These are phyloP conservation scores for Panthera leo DNA, from an alignment of 2,113 vertebrate species.

Conservation along the genomic window DNA sequence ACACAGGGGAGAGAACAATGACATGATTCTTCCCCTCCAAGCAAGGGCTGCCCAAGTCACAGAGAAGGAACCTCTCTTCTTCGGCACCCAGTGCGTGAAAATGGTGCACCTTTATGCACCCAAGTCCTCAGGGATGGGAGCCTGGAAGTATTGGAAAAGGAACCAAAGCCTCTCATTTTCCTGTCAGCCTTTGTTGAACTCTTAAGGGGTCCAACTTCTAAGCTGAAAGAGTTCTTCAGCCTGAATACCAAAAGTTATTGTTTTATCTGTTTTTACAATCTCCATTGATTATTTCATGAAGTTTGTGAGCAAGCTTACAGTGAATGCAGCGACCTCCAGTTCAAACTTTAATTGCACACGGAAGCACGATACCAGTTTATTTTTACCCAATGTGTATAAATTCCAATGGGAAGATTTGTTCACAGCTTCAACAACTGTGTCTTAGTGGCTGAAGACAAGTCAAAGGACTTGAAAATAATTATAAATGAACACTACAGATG, in stretches of 20 bases:
- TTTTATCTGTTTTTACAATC: background rate
- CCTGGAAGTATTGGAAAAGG: background rate
- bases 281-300: conserved; percentile 14
- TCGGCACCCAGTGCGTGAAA: background rate
- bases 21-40: background rate
- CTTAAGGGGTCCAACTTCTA: background rate
- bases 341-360: conserved; percentile 19
- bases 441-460: conserved; percentile 10
- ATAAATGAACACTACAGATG: background rate
- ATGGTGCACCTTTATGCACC: background rate
- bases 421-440: conserved; percentile 20
- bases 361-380: background rate
- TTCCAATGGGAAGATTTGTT: conserved; percentile 33
- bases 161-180: background rate
- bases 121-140: background rate
- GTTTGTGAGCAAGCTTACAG: background rate
- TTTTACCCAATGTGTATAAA: conserved; percentile 24
- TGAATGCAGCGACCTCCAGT: background rate
- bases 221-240: background rate
- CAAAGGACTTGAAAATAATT: conserved; percentile 13
- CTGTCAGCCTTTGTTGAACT: conserved; percentile 1
- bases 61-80: background rate
- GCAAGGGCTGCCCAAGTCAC: background rate
- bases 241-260: background rate
- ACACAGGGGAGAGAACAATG: background rate